A percentile compares a stretch with the other conserved stretches of the same genome.
Evolutionary conservation across 30 jellyfish, hydroid and myxozoan species (phyloP).

Genomic region (Aurelia sp.): DNA sequence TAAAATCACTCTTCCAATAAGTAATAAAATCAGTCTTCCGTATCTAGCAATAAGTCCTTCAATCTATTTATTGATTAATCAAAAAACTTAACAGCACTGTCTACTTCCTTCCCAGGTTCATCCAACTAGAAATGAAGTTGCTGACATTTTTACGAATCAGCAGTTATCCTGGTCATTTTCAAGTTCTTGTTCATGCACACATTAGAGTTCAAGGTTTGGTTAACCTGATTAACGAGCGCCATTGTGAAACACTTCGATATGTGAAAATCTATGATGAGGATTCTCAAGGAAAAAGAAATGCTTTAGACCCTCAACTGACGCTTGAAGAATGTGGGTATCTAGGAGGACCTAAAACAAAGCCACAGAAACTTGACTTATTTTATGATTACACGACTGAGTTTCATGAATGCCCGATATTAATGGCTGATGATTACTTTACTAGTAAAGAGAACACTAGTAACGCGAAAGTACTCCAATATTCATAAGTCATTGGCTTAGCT

Average conservation of each 20-base stretch:
- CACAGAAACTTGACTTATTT: constrained; percentile 55
- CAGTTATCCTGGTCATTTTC: constrained; percentile 76
- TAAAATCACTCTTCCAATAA: too few relatives aligned
- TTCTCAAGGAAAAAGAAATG: constrained; percentile 31
- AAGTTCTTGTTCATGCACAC: constrained; percentile 65
- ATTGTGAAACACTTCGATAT: constrained; percentile 55
- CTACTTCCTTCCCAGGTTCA: constrained; percentile 34
- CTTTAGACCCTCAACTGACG: constrained; percentile 54
- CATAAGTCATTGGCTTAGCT: not conserved
- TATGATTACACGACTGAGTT: constrained; percentile 68
- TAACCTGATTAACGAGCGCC: constrained; percentile 49
- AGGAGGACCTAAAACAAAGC: constrained; percentile 70
- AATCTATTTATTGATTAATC: too few relatives aligned
- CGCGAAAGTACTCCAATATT: not conserved
- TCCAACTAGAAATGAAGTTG: constrained; percentile 59
- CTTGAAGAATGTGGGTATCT: constrained; percentile 70
- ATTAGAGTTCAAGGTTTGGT: constrained; percentile 66
- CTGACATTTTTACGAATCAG: constrained; percentile 47
- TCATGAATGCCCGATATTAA: constrained; percentile 65
- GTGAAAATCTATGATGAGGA: constrained; percentile 48
- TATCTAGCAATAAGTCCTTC: too few relatives aligned
- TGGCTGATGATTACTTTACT: constrained; percentile 62
- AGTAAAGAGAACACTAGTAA: constrained; percentile 41
- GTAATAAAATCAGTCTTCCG: too few relatives aligned
- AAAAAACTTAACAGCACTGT: too few relatives aligned